These are phyloP conservation scores for Craniophora ligustri DNA, from an alignment of 2,888 invertebrate genomes.

Conservation along the genomic window DNA sequence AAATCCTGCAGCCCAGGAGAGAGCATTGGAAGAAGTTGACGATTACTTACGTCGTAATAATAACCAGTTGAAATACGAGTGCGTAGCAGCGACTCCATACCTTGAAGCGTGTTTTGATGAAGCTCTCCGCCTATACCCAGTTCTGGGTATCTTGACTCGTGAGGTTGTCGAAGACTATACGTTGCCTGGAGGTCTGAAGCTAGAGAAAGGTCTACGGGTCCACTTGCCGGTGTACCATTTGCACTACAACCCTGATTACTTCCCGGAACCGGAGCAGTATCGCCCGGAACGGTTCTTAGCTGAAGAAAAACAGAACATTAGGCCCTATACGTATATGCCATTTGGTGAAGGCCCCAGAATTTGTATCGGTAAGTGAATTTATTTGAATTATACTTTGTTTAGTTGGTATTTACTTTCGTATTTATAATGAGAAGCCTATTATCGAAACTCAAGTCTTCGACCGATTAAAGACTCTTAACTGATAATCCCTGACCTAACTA, in stretches of 20 bases:
- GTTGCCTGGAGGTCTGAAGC: slow-evolving; percentile 64
- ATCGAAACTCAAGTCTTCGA: too few species aligned
- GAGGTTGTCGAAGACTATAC: slow-evolving; percentile 72
- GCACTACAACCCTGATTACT: slow-evolving; percentile 69
- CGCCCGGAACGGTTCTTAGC: slow-evolving; percentile 72
- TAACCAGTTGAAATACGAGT: slow-evolving; percentile 62
- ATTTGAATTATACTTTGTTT: too few species aligned
- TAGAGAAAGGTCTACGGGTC: slow-evolving; percentile 70
- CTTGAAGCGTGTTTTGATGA: slow-evolving; percentile 69
- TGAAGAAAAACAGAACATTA: slow-evolving; percentile 63
- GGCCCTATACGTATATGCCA: slow-evolving; percentile 72
- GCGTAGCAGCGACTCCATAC: slow-evolving; percentile 62
- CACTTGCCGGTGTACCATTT: slow-evolving; percentile 73
- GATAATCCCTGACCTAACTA: too few species aligned
- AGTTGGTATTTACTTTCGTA: too few species aligned
- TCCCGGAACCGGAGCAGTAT: slow-evolving; percentile 71
- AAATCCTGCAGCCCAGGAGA: slow-evolving; percentile 57
- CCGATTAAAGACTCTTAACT: too few species aligned
- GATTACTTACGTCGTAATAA: slow-evolving; percentile 56
- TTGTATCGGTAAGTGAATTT: slow-evolving; percentile 77
- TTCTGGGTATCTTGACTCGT: slow-evolving; percentile 66
- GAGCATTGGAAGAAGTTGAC: slow-evolving; percentile 64
- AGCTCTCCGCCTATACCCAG: slow-evolving; percentile 72
- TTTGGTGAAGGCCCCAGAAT: slow-evolving; percentile 78
- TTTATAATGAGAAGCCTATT: too few species aligned